Evolutionary conservation across 2,113 vertebrate genomes (phyloP).

Genomic region (Meles meles): DNA sequence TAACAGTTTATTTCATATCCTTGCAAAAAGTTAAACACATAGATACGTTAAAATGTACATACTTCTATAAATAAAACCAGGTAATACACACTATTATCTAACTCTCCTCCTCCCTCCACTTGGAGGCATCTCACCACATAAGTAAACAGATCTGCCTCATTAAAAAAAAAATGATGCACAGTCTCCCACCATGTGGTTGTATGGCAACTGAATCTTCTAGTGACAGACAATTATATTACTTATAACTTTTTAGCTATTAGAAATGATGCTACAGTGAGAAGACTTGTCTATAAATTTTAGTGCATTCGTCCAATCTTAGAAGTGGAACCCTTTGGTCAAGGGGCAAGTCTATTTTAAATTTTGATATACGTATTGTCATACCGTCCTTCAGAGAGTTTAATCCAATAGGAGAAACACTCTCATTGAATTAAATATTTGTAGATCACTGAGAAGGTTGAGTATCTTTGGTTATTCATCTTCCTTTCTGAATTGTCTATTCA

Average conservation of each 20-base stretch:
- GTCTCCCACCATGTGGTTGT: not conserved
- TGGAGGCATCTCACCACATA: not conserved
- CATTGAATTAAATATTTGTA: not conserved
- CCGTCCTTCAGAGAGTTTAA: not conserved
- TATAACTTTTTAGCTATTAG: not conserved
- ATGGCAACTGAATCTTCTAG: not conserved
- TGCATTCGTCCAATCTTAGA: not conserved
- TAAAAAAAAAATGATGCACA: not conserved
- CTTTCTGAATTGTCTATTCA: not conserved
- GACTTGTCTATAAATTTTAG: not conserved
- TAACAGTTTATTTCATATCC: not conserved
- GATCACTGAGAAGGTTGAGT: not conserved
- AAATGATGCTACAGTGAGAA: not conserved
- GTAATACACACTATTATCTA: not conserved
- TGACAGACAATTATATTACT: not conserved
- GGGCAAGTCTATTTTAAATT: not conserved
- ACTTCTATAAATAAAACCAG: not conserved
- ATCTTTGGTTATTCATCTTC: not conserved
- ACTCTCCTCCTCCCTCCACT: not conserved
- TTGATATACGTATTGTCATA: not conserved
- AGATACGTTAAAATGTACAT: not conserved
- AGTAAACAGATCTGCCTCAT: not conserved
- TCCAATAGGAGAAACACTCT: not conserved
- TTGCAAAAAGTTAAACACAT: not conserved
- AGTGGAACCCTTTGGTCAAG: not conserved